Evolutionary conservation across 2,888 invertebrate genomes (phyloP).

Genomic region (Seladonia tumulorum): DNA sequence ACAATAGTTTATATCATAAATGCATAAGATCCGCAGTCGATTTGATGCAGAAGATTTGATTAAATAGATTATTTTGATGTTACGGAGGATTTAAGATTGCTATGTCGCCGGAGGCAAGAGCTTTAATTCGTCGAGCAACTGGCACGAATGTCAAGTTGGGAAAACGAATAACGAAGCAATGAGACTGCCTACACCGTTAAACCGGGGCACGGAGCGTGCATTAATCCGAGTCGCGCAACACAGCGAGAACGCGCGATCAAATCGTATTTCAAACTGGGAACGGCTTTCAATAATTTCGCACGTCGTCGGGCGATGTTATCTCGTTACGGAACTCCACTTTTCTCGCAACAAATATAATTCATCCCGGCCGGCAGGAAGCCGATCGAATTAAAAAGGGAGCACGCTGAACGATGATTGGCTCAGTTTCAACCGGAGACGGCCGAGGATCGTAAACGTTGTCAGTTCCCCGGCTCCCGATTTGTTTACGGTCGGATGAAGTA

Average conservation of each 20-base stretch:
- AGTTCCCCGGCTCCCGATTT: conserved; percentile 8
- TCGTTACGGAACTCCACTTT: not conserved
- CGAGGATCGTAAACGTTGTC: conserved; percentile 2
- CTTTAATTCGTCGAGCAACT: not conserved
- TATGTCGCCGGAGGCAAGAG: not conserved
- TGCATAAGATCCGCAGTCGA: too few relatives aligned
- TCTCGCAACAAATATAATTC: conserved; percentile 1
- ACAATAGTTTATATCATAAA: too few relatives aligned
- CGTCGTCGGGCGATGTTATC: not conserved
- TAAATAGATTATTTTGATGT: too few relatives aligned
- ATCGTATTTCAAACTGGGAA: not conserved
- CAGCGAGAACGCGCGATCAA: not conserved
- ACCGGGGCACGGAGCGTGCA: not conserved
- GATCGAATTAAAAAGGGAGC: conserved; percentile 1
- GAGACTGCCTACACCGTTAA: not conserved
- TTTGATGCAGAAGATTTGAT: too few relatives aligned
- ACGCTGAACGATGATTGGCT: conserved; percentile 7
- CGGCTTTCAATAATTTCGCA: not conserved
- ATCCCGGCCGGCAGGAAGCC: not conserved
- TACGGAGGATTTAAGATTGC: not conserved
- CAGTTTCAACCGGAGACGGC: not conserved
- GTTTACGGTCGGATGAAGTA: conserved; percentile 16
- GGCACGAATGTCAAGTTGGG: not conserved
- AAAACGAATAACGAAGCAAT: not conserved
- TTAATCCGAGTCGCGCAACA: not conserved